Percentiles rank a stretch among this genome's conserved stretches.
These are phyloP conservation scores for Ctenochaetus hawaiiensis DNA, from an alignment of 2,797 vertebrate genomes.

Conservation along the genomic window DNA sequence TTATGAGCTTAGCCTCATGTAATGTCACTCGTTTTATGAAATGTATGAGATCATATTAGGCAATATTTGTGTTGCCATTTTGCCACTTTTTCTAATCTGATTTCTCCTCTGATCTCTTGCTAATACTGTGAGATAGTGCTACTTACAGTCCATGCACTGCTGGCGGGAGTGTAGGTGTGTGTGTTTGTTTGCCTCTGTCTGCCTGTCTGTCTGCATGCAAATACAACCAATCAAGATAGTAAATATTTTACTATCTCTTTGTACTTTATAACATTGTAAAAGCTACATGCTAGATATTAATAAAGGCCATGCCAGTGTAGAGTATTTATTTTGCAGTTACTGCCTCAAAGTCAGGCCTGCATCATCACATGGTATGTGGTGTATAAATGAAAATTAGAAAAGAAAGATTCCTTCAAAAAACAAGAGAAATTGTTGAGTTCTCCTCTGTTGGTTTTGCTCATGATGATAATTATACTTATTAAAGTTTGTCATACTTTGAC, in stretches of 20 bases:
- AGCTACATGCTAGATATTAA: too few species aligned
- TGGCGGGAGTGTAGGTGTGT: not conserved
- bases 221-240: not conserved
- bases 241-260: not conserved
- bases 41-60: constrained; percentile 76
- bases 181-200: constrained; percentile 1
- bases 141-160: constrained; percentile 61
- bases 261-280: too few species aligned
- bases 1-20: constrained; percentile 85
- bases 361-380: not conserved
- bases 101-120: constrained; percentile 74
- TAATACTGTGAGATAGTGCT: constrained; percentile 78
- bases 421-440: not conserved
- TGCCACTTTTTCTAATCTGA: constrained; percentile 81
- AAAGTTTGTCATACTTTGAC: constrained; percentile 4
- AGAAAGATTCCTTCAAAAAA: not conserved
- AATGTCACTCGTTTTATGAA: constrained; percentile 82
- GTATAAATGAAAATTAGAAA: not conserved
- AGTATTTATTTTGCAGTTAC: not conserved
- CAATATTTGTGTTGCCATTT: constrained; percentile 77
- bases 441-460: not conserved
- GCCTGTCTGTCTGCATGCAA: not conserved
- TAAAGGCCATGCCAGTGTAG: not conserved
- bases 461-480: not conserved
- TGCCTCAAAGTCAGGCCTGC: constrained; percentile 4